Conservation (phyloP, 2,797 vertebrate genomes). For the Zenarchopterus dispar region DNA sequence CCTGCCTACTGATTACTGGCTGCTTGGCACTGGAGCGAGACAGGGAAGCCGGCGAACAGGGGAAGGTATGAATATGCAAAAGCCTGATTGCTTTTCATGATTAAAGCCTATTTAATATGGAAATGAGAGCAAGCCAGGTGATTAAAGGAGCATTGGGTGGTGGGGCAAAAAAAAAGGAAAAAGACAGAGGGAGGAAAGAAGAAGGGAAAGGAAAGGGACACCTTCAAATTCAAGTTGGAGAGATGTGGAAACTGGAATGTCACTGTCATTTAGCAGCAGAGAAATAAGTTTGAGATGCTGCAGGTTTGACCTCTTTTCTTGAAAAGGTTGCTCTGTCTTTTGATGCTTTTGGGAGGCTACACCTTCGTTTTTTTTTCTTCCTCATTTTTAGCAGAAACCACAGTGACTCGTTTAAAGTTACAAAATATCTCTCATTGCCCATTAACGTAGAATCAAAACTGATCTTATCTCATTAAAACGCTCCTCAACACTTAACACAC, state of each 20-base stretch:
- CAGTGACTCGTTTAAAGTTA: slow-evolving; percentile 29
- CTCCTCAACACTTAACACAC: slow-evolving; percentile 5
- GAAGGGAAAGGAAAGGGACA: slow-evolving; percentile 50
- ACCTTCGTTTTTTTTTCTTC: not conserved
- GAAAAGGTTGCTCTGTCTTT: slow-evolving; percentile 29
- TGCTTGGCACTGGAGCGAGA: slow-evolving; percentile 99
- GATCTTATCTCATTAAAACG: slow-evolving; percentile 10
- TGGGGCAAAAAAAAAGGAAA: slow-evolving; percentile 65
- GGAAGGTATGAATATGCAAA: slow-evolving; percentile 99
- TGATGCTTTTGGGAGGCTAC: slow-evolving; percentile 2
- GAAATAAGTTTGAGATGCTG: slow-evolving; percentile 18
- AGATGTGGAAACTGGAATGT: slow-evolving; percentile 32
- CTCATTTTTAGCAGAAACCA: slow-evolving; percentile 29
- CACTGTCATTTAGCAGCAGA: slow-evolving; percentile 23
- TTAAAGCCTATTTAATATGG: slow-evolving; percentile 99
- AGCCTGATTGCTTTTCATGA: slow-evolving; percentile 99
- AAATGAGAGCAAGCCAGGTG: slow-evolving; percentile 99
- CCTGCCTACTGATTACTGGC: slow-evolving; percentile 90
- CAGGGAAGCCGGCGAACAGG: slow-evolving; percentile 91
- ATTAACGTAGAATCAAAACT: slow-evolving; percentile 21
- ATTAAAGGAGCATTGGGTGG: slow-evolving; percentile 92
- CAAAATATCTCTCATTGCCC: slow-evolving; percentile 7
- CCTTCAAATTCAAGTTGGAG: slow-evolving; percentile 51
- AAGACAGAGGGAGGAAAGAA: slow-evolving; percentile 21
- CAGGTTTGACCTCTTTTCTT: slow-evolving; percentile 25